A percentile compares a stretch with the other conserved stretches of the same genome.
These are phyloP conservation scores for Dasysyrphus tricinctus DNA, from an alignment of 2,888 invertebrate species.

Conservation along the genomic window DNA sequence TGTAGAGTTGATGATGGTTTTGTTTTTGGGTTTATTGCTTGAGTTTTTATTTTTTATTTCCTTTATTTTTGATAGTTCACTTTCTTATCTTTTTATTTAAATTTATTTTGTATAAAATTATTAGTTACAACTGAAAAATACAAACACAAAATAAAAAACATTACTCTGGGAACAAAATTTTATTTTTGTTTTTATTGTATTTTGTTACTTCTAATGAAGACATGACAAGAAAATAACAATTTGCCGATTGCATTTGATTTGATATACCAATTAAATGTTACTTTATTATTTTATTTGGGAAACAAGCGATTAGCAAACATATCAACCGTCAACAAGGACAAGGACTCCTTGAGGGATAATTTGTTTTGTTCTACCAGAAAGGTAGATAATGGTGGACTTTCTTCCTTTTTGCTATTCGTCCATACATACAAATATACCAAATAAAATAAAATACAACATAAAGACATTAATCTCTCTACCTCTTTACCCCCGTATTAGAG, in stretches of 20 bases:
- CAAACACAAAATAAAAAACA: background rate
- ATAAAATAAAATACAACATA: background rate
- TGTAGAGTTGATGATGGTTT: background rate
- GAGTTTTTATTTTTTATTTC: background rate
- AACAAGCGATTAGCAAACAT: slow-evolving; percentile 9
- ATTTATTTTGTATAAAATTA: slow-evolving; percentile 44
- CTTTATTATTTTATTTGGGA: slow-evolving; percentile 1
- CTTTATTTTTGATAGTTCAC: slow-evolving; percentile 10
- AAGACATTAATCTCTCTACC: background rate
- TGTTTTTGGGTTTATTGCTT: background rate
- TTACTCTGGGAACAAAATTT: background rate
- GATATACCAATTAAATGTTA: background rate
- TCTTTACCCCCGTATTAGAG: background rate
- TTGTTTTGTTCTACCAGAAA: background rate
- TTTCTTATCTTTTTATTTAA: slow-evolving; percentile 19
- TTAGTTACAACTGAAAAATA: slow-evolving; percentile 40
- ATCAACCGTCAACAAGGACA: slow-evolving; percentile 14
- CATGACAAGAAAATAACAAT: background rate
- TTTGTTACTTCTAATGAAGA: background rate
- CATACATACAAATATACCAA: background rate
- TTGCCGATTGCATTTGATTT: background rate
- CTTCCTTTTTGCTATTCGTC: slow-evolving; percentile 1
- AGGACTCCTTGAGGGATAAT: slow-evolving; percentile 28
- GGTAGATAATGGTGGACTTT: background rate
- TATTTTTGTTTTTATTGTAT: background rate